Conservation (phyloP, 2,113 vertebrate species). For the Coregonus clupeaformis region DNA sequence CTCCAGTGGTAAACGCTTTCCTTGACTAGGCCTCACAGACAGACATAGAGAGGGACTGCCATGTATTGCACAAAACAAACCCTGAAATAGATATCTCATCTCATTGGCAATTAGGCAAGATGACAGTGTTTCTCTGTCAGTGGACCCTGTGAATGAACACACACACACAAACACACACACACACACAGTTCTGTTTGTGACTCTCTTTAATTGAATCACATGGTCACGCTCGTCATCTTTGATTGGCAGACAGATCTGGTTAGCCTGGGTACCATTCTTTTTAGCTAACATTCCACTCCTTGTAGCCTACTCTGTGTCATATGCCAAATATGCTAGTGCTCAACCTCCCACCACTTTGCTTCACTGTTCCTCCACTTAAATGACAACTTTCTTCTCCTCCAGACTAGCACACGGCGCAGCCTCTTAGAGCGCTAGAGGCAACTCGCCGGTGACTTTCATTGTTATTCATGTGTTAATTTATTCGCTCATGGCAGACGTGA, state of each 20-base stretch:
- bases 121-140: conserved; percentile 4
- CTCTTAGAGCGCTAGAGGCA: conserved; percentile 50
- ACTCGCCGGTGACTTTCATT: conserved; percentile 69
- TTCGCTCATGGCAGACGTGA: conserved; percentile 67
- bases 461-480: conserved; percentile 78
- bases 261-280: no score
- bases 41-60: no score
- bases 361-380: background rate
- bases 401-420: conserved; percentile 7
- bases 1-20: background rate
- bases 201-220: no score
- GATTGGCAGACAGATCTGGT: background rate
- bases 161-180: no score
- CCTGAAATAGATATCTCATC: conserved; percentile 28
- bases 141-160: conserved; percentile 4
- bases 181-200: no score
- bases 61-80: conserved; percentile 16
- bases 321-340: no score
- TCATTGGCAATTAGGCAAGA: conserved; percentile 10
- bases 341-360: background rate
- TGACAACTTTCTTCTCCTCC: background rate
- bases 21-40: background rate
- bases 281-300: no score
- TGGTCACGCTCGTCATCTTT: background rate
- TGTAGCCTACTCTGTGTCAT: no score